Base-by-base conservation (phyloP, 2,888 invertebrate genomes). In the Metacarcinus magister region DNA sequence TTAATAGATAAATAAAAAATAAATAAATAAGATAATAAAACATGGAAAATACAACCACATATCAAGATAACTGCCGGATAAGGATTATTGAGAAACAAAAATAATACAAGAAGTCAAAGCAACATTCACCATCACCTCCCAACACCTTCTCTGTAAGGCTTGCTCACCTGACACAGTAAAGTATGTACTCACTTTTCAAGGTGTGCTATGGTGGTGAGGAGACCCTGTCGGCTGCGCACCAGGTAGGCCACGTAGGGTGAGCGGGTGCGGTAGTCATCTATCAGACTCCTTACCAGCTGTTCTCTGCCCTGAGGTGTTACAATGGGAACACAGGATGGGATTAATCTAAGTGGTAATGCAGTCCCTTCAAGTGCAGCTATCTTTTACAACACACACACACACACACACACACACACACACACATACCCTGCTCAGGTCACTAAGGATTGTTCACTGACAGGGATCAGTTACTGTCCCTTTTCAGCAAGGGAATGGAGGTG, bases 171-270 rank as follows among this genome's bases (percentile, higher is more conserved):
- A 48, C 13, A 75, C 67, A 54, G 2, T 8, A 75, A 90, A 8
- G n/a, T 28, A 90, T 0, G n/a, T 28, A 97, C 91, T 97, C 98
- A 98, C 98, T 98, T 98, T 97, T 98, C 98, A 92, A 99, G 98
- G 97, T 98, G 98, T 95, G 98, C 98, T 96, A 98, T 98, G 19
- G 98, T 98, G 90, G 98, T 98, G n/a, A 99, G 98, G 90, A 99
- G 98, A 93, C 98, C 98, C 97, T 99, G 98, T 60, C 98, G 98
- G 97, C 98, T 99, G 97, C 98, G 98, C 97, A 99, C 98, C 97
- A 99, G 98, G 98, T 99, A 99, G 90, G 98, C 98, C 94, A 99
- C 98, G 97, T 99, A 99, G 89, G 98, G 98, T n/a, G 98, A 98
- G 82, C 99, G 98, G 97, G 98, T 98, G 96, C 98, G 98, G 97